phyloP scores from a whole-genome alignment of 2,113 vertebrate species.

The Micromys minutus region DNA sequence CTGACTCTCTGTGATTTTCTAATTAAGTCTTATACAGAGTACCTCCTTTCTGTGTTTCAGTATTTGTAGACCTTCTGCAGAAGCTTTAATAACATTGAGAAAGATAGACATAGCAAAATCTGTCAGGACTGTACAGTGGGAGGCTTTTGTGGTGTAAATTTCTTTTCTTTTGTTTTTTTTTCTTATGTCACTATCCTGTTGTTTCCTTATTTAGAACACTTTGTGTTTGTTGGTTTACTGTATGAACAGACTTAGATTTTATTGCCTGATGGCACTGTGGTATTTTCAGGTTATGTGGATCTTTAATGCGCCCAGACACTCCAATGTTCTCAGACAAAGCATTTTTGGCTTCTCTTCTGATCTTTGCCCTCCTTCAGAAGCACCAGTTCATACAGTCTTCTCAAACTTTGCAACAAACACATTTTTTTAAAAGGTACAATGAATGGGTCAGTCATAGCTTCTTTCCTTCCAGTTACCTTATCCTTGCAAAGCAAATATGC shows the following conservation, averaged over 20 bases:
- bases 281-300: not conserved
- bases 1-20: constrained; percentile 17
- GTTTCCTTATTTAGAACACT: not conserved
- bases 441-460: not conserved
- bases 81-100: not conserved
- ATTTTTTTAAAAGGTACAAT: too few relatives aligned
- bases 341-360: not conserved
- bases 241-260: not conserved
- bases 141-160: not conserved
- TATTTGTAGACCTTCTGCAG: not conserved
- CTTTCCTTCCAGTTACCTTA: not conserved
- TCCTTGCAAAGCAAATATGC: not conserved
- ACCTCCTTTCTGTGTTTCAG: constrained; percentile 4
- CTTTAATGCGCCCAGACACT: not conserved
- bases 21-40: not conserved
- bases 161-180: not conserved
- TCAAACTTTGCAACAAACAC: not conserved
- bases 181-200: not conserved
- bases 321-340: fast-evolving
- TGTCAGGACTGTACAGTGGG: not conserved
- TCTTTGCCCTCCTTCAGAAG: fast-evolving
- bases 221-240: not conserved
- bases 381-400: not conserved
- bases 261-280: not conserved
- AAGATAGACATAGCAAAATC: not conserved